Evolutionary conservation across 2,797 vertebrate genomes (phyloP).

Genomic region (Aythya fuligula): DNA sequence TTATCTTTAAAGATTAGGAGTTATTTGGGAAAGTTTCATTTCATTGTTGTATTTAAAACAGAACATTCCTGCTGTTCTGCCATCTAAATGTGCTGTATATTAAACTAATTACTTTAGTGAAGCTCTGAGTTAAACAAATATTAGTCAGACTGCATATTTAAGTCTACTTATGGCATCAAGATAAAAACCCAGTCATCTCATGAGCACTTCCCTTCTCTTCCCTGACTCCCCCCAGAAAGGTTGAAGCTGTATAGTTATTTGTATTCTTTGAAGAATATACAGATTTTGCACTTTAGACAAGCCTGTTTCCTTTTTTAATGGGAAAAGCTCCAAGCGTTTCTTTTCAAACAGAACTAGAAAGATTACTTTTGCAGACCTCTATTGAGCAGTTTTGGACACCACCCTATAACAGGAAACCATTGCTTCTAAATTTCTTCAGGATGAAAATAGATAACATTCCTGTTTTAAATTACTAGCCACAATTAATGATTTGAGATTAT

Average conservation of each 20-base stretch:
- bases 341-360: slow-evolving; percentile 83
- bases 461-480: slow-evolving; percentile 80
- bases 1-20: slow-evolving; percentile 66
- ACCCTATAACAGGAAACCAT: slow-evolving; percentile 91
- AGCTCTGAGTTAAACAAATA: slow-evolving; percentile 39
- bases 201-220: slow-evolving; percentile 30
- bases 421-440: slow-evolving; percentile 87
- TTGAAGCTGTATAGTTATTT: slow-evolving; percentile 55
- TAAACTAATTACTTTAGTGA: slow-evolving; percentile 49
- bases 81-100: slow-evolving; percentile 29
- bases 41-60: slow-evolving; percentile 48
- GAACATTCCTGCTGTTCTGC: slow-evolving; percentile 15
- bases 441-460: slow-evolving; percentile 88
- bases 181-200: slow-evolving; percentile 53
- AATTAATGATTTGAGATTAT: slow-evolving; percentile 78
- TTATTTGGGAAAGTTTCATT: slow-evolving; percentile 66
- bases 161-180: slow-evolving; percentile 35
- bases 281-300: slow-evolving; percentile 63
- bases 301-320: slow-evolving; percentile 80
- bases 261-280: slow-evolving; percentile 51
- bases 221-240: not conserved
- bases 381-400: slow-evolving; percentile 84
- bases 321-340: slow-evolving; percentile 86
- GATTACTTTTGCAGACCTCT: slow-evolving; percentile 91
- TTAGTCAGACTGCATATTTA: slow-evolving; percentile 24